A percentile compares a stretch with the other conserved stretches of the same genome.
Conservation (phyloP, 2,113 vertebrate genomes). For the Ageneiosus marmoratus region DNA sequence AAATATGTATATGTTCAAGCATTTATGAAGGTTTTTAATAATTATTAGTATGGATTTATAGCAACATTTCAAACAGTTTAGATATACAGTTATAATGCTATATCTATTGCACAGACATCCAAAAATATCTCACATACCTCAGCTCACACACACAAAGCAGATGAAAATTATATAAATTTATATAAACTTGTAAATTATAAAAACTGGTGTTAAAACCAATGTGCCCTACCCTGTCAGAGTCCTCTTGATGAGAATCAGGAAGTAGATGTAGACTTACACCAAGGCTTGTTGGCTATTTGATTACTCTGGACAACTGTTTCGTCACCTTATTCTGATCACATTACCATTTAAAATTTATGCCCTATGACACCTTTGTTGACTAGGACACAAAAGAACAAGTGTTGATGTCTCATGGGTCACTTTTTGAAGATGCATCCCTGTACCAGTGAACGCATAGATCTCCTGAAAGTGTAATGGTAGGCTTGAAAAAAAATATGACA, state of each 20-base stretch:
- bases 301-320: conserved; percentile 29
- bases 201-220: not conserved
- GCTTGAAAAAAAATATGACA: not conserved
- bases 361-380: conserved; percentile 53
- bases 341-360: conserved; percentile 59
- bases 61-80: not conserved
- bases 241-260: not conserved
- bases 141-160: not conserved
- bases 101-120: not conserved
- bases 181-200: not conserved
- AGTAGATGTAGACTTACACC: not conserved
- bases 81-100: not conserved
- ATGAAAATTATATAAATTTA: too few species aligned
- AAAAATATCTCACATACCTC: too few species aligned
- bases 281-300: conserved; percentile 33
- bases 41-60: not conserved
- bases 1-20: not conserved
- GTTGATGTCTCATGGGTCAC: not conserved
- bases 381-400: conserved; percentile 28
- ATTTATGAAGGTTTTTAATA: not conserved
- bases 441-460: not conserved
- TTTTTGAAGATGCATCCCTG: not conserved
- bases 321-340: conserved; percentile 47
- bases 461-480: not conserved
- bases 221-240: not conserved